Base-by-base conservation (phyloP, 2,888 invertebrate species). In the Lymantria monacha region DNA sequence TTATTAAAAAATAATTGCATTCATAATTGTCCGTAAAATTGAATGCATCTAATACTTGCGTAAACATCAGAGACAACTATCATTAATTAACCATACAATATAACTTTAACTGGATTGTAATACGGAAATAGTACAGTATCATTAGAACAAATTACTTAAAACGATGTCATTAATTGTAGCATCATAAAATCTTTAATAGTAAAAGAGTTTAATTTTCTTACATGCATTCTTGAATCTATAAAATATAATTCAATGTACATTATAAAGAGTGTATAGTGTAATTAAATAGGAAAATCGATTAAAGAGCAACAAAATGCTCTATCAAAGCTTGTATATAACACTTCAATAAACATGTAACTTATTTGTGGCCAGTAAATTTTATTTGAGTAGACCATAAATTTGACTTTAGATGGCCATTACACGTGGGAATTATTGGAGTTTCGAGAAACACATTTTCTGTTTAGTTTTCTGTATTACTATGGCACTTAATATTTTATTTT, bases 341-440 rank as follows among this genome's bases (percentile, higher is more conserved):
- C 48, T 53, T 49, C 50, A 53, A 61, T 70, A 67, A 69, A 67
- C 49, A 52, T 59, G 51, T 55, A 55, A 48, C 52, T 51, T 55
- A 60, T 65, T 59, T 52, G 58, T 59, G 56, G 56, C 46, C 57
- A 53, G 53, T 63, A 65, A 65, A 69, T 63, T 62, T 65, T 55
- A 53, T 55, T 60, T 65, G 59, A 70, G 46, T 47, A 12, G 42
- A 45, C 42, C 45, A 64, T 67, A 56, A 67, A 67, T 42, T 42
- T 56, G 44, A 55, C 61, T 58, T 51, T 57, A 52, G 49, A 60
- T 57, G 46, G 51, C 53, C 42, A 49, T 51, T 42, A 36, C 46
- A 59, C 56, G 56, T 63, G 61, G 51, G 65, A 67, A 64, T 41
- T 46, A 42, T 15, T 46, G 51, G 44, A 12, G 33, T 42, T 43